These are phyloP conservation scores for Drosophila kepulauana DNA, from an alignment of 1,140 invertebrate genomes.

Conservation along the genomic window DNA sequence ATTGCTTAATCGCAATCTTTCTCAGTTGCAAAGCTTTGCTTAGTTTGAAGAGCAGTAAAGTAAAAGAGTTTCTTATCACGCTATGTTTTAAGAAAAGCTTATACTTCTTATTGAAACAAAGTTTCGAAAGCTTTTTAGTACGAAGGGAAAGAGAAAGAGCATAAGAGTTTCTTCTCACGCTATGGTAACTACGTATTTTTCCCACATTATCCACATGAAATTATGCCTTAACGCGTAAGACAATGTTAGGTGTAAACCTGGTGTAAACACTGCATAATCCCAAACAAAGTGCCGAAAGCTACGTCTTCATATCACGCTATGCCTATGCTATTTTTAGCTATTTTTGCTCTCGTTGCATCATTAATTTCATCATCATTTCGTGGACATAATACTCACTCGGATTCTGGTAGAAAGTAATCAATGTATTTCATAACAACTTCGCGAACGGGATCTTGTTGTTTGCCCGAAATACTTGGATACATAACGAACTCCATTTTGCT, in stretches of 20 bases:
- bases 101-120: neutral
- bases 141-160: too few species aligned
- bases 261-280: too few species aligned
- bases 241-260: too few species aligned
- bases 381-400: conserved; percentile 86
- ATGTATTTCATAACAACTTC: conserved; percentile 89
- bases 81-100: neutral
- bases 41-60: neutral
- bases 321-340: neutral
- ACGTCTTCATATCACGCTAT: neutral
- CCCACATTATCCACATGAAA: too few species aligned
- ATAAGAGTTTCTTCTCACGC: too few species aligned
- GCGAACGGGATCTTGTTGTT: conserved; percentile 88
- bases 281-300: neutral
- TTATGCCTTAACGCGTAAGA: too few species aligned
- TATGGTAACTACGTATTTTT: too few species aligned
- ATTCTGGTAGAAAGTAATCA: conserved; percentile 88
- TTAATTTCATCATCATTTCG: neutral
- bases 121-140: neutral
- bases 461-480: conserved; percentile 88
- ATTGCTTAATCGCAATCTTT: too few species aligned
- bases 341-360: neutral
- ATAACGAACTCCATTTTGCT: conserved; percentile 86
- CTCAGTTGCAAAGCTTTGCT: neutral
- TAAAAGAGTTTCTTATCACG: too few species aligned